These are phyloP conservation scores for Rhinopomastus cyanomelas DNA, from an alignment of 2,113 vertebrate genomes.

Conservation along the genomic window DNA sequence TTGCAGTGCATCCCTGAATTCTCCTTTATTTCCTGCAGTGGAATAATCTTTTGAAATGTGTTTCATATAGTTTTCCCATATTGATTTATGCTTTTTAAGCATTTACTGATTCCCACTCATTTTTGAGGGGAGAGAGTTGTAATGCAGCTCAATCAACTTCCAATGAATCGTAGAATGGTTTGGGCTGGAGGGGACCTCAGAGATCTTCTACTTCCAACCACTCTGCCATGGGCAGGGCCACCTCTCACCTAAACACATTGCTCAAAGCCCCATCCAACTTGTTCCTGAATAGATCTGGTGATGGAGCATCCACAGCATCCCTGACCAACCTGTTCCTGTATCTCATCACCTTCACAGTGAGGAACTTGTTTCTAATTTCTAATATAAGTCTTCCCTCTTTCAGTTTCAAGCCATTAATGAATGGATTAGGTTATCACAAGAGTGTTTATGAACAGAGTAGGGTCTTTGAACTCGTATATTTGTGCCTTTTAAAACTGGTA, in stretches of 20 bases:
- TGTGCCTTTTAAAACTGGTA: background rate
- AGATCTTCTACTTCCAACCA: too few relatives aligned
- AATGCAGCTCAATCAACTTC: background rate
- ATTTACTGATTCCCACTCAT: background rate
- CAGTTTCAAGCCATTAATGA: too few relatives aligned
- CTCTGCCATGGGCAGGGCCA: too few relatives aligned
- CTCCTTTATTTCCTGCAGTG: background rate
- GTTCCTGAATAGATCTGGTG: too few relatives aligned
- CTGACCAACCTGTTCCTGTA: too few relatives aligned
- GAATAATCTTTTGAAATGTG: background rate
- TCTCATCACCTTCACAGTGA: too few relatives aligned
- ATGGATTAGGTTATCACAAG: background rate
- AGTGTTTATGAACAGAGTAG: background rate
- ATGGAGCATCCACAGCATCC: too few relatives aligned
- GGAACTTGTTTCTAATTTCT: too few relatives aligned
- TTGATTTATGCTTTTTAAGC: background rate
- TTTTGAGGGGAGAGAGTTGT: background rate
- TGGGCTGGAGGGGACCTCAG: too few relatives aligned
- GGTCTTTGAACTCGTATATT: background rate
- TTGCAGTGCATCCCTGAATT: background rate
- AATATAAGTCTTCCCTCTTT: too few relatives aligned
- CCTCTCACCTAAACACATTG: too few relatives aligned
- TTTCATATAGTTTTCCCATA: background rate
- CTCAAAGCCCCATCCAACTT: too few relatives aligned
- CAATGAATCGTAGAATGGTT: background rate